A percentile compares a stretch with the other conserved stretches of the same genome.
These are phyloP conservation scores for Drosophila mimetica DNA, from an alignment of 2,888 invertebrate genomes.

Conservation along the genomic window DNA sequence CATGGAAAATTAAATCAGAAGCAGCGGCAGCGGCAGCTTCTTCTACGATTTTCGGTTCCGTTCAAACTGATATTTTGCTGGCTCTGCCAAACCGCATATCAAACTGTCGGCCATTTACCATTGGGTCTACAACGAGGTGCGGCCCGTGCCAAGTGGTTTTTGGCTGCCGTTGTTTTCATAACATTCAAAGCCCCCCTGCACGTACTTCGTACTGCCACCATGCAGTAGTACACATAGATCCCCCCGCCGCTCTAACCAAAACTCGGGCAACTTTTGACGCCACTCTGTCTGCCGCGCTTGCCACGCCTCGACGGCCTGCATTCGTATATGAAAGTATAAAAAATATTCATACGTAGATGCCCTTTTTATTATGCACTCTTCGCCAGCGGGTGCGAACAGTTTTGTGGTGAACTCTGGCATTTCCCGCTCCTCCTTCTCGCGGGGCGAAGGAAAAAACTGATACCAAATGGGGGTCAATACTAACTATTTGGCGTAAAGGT, in stretches of 20 bases:
- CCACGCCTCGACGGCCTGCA: slow-evolving; percentile 77
- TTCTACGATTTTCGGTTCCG: slow-evolving; percentile 23
- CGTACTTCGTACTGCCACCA: slow-evolving; percentile 15
- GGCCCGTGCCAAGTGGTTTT: slow-evolving; percentile 75
- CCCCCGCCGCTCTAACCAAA: slow-evolving; percentile 15
- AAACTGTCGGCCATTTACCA: slow-evolving; percentile 78
- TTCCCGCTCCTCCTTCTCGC: neutral
- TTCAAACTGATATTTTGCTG: slow-evolving; percentile 76
- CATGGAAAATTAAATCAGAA: slow-evolving; percentile 72
- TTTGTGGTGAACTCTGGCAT: slow-evolving; percentile 32
- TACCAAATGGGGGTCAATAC: slow-evolving; percentile 38
- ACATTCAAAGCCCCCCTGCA: slow-evolving; percentile 38
- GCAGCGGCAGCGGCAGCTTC: too few species aligned
- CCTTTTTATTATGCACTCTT: slow-evolving; percentile 63
- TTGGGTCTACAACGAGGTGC: slow-evolving; percentile 71
- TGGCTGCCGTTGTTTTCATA: slow-evolving; percentile 78
- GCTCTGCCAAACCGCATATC: slow-evolving; percentile 77
- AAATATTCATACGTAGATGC: slow-evolving; percentile 72
- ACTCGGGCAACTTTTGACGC: slow-evolving; percentile 67
- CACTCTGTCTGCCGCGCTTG: slow-evolving; percentile 71
- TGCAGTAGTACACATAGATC: neutral
- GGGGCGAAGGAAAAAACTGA: neutral
- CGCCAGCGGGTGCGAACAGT: slow-evolving; percentile 25
- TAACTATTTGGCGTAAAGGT: slow-evolving; percentile 28
- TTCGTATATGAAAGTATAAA: slow-evolving; percentile 46